Evolutionary conservation across 2,113 vertebrate genomes (phyloP), one percentile per base, ranked within the genome.

Genomic region (Nannobrachium achirus): DNA sequence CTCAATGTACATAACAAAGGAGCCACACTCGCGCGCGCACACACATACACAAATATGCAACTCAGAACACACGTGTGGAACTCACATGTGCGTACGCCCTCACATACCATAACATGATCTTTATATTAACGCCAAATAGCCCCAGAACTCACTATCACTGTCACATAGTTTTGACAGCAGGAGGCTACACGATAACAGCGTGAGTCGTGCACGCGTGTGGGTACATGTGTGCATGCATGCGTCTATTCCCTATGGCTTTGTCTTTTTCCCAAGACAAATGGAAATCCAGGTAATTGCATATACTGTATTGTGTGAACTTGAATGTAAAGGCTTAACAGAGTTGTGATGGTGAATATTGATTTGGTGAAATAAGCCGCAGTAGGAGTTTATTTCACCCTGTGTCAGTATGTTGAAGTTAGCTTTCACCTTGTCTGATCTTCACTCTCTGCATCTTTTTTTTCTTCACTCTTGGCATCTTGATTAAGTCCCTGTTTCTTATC

Each of bases 271-370:
- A 55, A 13, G 48, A 66, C 53, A 55, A 14, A 2, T 55, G 59
- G 25, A 63, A 63, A 69, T 63, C 40, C 41, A 58, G 64, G 75
- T 69, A 74, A 46, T 52, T 49, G 6, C 1, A 2, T 48, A n/a
- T 25, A 20, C n/a, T n/a, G n/a, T n/a, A n/a, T n/a, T 38, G 41
- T 55, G 33, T 33, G 50, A 19, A 65, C 69, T 66, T 56, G n/a
- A 72, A 76, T 75, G 60, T 25, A 44, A 71, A 16, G 59, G 58
- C 68, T 66, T 2, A 0, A 10, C 25, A 56, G 66, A 52, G 46
- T 57, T 46, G 38, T 50, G 52, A 58, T 73, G 58, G 49, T 25
- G 67, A 79, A 82, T 82, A 74, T 63, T 61, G 75, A 78, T 80
- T 56, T 0, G 18, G 6, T 59, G 58, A 69, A 53, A 33, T 70